Evolutionary conservation across 2,888 invertebrate species (phyloP).

Genomic region (Pristionchus entomophagus): DNA sequence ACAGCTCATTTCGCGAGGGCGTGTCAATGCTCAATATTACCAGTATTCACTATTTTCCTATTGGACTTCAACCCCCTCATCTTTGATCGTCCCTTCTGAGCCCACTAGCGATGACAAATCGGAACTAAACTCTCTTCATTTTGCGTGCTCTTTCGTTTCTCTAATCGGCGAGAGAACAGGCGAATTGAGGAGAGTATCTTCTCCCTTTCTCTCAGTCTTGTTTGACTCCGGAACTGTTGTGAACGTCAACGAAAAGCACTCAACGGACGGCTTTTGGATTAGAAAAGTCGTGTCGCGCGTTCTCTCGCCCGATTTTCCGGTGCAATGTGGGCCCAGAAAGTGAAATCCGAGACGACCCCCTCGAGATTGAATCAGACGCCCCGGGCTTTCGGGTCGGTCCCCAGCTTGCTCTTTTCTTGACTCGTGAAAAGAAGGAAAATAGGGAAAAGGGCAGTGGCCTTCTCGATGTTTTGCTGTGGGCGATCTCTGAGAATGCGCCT

Average conservation of each 20-base stretch:
- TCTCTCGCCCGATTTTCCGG: not conserved
- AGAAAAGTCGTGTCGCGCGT: not conserved
- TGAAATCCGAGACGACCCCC: not conserved
- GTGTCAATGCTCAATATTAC: too few relatives aligned
- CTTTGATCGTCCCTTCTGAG: not conserved
- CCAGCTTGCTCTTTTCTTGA: too few relatives aligned
- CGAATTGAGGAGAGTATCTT: too few relatives aligned
- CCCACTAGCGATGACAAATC: too few relatives aligned
- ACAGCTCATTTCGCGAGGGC: too few relatives aligned
- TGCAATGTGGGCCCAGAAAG: slow-evolving; percentile 2
- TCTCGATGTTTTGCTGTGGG: too few relatives aligned
- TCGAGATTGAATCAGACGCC: not conserved
- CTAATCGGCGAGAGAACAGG: not conserved
- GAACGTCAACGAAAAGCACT: slow-evolving; percentile 1
- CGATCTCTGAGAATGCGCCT: too few relatives aligned
- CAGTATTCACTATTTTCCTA: too few relatives aligned
- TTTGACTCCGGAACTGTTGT: not conserved
- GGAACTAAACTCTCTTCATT: not conserved
- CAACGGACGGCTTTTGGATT: not conserved
- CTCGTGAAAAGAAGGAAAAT: too few relatives aligned
- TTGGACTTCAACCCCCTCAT: not conserved
- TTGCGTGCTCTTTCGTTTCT: not conserved
- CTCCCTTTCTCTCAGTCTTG: too few relatives aligned
- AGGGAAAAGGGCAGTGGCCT: too few relatives aligned
- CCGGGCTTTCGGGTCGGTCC: too few relatives aligned